Evolutionary conservation across 2,888 invertebrate genomes (phyloP).

Genomic region (Agrochola lychnidis): DNA sequence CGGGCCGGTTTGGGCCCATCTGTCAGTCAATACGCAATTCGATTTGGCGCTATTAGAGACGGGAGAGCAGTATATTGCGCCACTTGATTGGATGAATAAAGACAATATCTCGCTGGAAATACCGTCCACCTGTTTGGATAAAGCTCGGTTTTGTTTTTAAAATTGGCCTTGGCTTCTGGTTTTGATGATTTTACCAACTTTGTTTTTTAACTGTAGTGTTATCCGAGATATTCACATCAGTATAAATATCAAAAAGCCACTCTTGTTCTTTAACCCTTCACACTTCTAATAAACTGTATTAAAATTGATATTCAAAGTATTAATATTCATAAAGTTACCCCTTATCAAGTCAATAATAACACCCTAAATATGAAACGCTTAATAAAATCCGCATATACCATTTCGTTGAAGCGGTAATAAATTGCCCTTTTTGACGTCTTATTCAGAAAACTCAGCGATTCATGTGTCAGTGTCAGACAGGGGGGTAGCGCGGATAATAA

Average conservation of each 20-base stretch:
- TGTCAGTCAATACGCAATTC: conserved; percentile 85
- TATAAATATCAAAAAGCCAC: background rate
- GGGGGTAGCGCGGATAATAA: conserved; percentile 69
- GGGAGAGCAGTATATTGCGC: conserved; percentile 69
- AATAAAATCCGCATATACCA: conserved; percentile 85
- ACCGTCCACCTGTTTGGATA: conserved; percentile 36
- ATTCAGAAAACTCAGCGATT: conserved; percentile 80
- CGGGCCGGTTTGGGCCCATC: conserved; percentile 81
- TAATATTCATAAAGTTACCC: conserved; percentile 73
- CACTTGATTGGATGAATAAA: conserved; percentile 78
- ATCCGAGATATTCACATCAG: background rate
- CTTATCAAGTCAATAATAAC: conserved; percentile 75
- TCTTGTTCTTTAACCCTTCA: conserved; percentile 4
- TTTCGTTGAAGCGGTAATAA: conserved; percentile 79
- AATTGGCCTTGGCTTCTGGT: background rate
- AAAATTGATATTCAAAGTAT: conserved; percentile 44
- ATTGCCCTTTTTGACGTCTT: conserved; percentile 89
- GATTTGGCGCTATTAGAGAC: conserved; percentile 86
- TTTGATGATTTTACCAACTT: background rate
- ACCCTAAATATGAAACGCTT: conserved; percentile 86
- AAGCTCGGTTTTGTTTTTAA: background rate
- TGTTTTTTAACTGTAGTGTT: too few relatives aligned
- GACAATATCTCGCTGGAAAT: conserved; percentile 66
- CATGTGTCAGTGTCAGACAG: conserved; percentile 80
- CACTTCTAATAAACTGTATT: conserved; percentile 31